Conservation (phyloP, 1,140 invertebrate genomes). For the Asobara japonica region DNA sequence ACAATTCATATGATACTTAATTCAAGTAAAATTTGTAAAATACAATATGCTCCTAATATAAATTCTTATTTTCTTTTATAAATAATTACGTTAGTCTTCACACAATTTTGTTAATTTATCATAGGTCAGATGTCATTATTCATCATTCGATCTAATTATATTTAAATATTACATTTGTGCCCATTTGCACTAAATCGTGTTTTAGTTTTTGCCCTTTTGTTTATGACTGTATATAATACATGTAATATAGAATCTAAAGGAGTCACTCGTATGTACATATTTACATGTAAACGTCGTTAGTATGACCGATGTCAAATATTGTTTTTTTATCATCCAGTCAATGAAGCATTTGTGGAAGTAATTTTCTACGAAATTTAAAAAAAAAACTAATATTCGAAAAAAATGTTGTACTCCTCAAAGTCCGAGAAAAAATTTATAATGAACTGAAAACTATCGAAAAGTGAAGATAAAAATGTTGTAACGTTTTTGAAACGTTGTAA, state of each 20-base stretch:
- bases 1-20: constrained; percentile 50
- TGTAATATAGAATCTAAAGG: constrained; percentile 59
- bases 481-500: no score
- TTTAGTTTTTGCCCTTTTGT: constrained; percentile 43
- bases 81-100: constrained; percentile 65
- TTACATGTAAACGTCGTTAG: constrained; percentile 54
- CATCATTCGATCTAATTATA: constrained; percentile 33
- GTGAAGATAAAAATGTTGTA: no score
- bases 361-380: no score
- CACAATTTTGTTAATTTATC: constrained; percentile 32
- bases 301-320: not conserved
- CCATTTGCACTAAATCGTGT: constrained; percentile 59
- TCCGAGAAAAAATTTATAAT: no score
- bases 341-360: not conserved
- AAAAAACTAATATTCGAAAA: no score
- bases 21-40: constrained; percentile 67
- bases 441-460: no score
- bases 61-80: constrained; percentile 63
- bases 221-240: constrained; percentile 59
- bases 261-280: constrained; percentile 65
- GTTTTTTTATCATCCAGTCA: not conserved
- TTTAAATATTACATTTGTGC: constrained; percentile 66
- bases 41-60: constrained; percentile 65
- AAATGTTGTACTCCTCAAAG: no score
- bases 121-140: constrained; percentile 49